Percentiles rank a stretch among this genome's conserved stretches.
Evolutionary conservation across 2,113 vertebrate species (phyloP).

Genomic region (Hemiprocne comata): DNA sequence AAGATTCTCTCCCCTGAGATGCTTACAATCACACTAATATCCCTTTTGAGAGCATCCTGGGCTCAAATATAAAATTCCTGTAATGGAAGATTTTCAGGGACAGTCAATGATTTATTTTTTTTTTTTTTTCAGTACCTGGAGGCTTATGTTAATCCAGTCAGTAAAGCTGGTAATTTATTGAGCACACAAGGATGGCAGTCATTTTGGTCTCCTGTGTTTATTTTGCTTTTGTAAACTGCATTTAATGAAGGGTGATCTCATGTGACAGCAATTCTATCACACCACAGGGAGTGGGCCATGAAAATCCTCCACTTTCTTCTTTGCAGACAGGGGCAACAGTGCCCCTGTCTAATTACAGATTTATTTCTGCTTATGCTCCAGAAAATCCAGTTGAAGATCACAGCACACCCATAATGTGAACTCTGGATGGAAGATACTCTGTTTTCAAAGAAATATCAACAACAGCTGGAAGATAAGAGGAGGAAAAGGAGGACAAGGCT

Average conservation of each 20-base stretch:
- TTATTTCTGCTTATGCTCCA: background rate
- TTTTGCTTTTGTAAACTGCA: slow-evolving; percentile 72
- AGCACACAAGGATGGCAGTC: background rate
- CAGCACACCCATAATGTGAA: background rate
- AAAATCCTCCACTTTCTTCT: slow-evolving; percentile 34
- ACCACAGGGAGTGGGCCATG: slow-evolving; percentile 8
- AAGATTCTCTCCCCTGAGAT: background rate
- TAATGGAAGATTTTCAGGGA: background rate
- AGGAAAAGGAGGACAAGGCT: background rate
- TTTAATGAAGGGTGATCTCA: slow-evolving; percentile 64
- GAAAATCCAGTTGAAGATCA: background rate
- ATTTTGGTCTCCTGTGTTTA: slow-evolving; percentile 5
- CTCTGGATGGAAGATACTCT: background rate
- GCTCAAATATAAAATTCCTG: background rate
- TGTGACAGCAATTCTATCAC: slow-evolving; percentile 67
- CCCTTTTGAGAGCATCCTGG: background rate
- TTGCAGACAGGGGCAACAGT: background rate
- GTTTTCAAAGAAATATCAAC: background rate
- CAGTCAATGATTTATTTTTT: background rate
- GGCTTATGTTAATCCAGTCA: slow-evolving; percentile 32
- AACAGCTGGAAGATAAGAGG: background rate
- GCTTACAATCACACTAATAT: background rate
- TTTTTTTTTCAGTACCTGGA: background rate
- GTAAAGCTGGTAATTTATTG: slow-evolving; percentile 45
- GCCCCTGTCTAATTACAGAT: slow-evolving; percentile 64